phyloP scores from a whole-genome alignment of 1,140 invertebrate genomes.

The Lordiphosa collinella region DNA sequence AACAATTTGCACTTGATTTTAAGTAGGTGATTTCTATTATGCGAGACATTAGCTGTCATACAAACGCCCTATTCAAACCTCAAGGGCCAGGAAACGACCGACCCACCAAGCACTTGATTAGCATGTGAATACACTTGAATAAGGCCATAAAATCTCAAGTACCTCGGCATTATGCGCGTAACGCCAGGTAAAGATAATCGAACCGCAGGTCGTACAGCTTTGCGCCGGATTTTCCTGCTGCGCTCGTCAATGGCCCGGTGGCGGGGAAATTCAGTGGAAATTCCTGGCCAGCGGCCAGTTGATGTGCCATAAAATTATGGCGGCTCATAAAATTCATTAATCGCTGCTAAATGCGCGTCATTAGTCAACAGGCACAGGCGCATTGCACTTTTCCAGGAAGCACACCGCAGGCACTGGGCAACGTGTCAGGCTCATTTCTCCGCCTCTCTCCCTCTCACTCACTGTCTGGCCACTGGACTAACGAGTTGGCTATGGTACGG shows the following conservation, averaged over 20 bases:
- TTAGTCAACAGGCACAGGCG: slow-evolving; percentile 65
- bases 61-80: slow-evolving; percentile 73
- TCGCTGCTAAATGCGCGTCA: slow-evolving; percentile 77
- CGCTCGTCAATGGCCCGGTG: slow-evolving; percentile 47
- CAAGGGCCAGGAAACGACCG: slow-evolving; percentile 27
- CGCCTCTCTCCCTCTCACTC: background rate
- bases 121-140: slow-evolving; percentile 41
- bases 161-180: slow-evolving; percentile 51
- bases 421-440: slow-evolving; percentile 37
- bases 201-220: slow-evolving; percentile 56
- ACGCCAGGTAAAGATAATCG: slow-evolving; percentile 65
- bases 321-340: slow-evolving; percentile 74
- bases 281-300: slow-evolving; percentile 51
- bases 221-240: slow-evolving; percentile 28
- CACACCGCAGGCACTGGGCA: slow-evolving; percentile 33
- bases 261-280: slow-evolving; percentile 69
- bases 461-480: slow-evolving; percentile 21
- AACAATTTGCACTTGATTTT: slow-evolving; percentile 76
- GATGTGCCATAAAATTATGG: slow-evolving; percentile 77
- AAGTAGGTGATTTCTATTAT: slow-evolving; percentile 78
- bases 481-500: slow-evolving; percentile 34
- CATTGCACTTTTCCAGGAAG: slow-evolving; percentile 62
- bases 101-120: slow-evolving; percentile 61
- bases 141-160: slow-evolving; percentile 69
- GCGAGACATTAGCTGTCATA: slow-evolving; percentile 77